phyloP scores from a whole-genome alignment of 2,888 invertebrate species.

The Ichneumon xanthorius region DNA sequence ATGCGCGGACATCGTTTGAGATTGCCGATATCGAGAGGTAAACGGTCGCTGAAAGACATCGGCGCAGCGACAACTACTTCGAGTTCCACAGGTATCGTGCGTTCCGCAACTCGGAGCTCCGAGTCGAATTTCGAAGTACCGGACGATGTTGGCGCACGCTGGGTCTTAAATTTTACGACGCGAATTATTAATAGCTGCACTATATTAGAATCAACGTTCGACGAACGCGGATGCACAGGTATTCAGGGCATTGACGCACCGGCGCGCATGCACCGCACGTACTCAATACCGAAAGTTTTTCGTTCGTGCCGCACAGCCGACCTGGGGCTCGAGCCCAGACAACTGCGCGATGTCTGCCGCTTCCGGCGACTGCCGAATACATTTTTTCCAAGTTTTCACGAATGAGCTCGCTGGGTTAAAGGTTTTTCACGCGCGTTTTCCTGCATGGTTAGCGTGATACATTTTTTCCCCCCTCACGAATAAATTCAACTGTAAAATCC shows the following conservation, averaged over 20 bases:
- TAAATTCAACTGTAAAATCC: neutral
- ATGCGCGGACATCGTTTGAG: neutral
- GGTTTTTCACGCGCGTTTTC: neutral
- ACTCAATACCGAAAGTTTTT: slow-evolving; percentile 60
- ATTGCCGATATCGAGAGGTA: slow-evolving; percentile 42
- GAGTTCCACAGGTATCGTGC: slow-evolving; percentile 17
- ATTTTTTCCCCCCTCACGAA: neutral
- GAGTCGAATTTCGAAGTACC: slow-evolving; percentile 25
- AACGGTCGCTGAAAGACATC: slow-evolving; percentile 11
- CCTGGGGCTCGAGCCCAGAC: slow-evolving; percentile 12
- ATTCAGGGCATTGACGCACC: slow-evolving; percentile 31
- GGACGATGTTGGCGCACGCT: slow-evolving; percentile 19
- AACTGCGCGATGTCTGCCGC: slow-evolving; percentile 35
- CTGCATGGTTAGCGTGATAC: neutral
- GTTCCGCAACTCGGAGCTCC: neutral
- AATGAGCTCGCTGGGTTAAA: slow-evolving; percentile 1
- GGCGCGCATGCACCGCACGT: slow-evolving; percentile 55
- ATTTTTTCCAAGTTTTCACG: neutral
- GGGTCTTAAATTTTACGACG: neutral
- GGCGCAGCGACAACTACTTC: slow-evolving; percentile 10
- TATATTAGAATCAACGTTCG: slow-evolving; percentile 35
- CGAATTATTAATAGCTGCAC: slow-evolving; percentile 36
- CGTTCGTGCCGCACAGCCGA: slow-evolving; percentile 50
- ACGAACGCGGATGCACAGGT: slow-evolving; percentile 4
- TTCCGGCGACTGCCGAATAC: slow-evolving; percentile 13